These are phyloP conservation scores for Heterotilapia buettikoferi DNA, from an alignment of 2,113 vertebrate species.

Conservation along the genomic window DNA sequence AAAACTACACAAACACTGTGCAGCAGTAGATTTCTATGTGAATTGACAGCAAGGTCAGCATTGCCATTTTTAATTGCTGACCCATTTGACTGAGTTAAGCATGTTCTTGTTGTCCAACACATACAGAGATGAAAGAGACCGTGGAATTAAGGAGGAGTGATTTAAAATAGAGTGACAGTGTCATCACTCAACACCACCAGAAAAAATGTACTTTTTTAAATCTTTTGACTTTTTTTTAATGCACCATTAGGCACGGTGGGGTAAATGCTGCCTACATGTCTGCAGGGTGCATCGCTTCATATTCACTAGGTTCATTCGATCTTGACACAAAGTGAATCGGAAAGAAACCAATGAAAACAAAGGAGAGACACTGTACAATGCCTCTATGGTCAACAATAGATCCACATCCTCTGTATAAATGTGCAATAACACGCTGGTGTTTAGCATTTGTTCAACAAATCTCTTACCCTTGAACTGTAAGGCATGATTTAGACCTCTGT, in stretches of 20 bases:
- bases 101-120: background rate
- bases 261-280: constrained; percentile 7
- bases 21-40: constrained; percentile 9
- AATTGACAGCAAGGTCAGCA: constrained; percentile 50
- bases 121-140: background rate
- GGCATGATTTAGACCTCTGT: background rate
- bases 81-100: constrained; percentile 48
- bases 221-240: background rate
- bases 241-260: background rate
- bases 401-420: background rate
- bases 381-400: background rate
- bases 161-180: background rate
- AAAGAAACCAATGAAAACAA: constrained; percentile 27
- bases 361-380: background rate
- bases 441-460: constrained; percentile 29
- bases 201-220: background rate
- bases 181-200: background rate
- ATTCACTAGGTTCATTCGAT: constrained; percentile 19
- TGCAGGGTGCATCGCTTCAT: constrained; percentile 25
- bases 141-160: background rate
- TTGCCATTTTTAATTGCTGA: constrained; percentile 60
- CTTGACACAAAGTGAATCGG: constrained; percentile 26
- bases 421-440: constrained; percentile 44
- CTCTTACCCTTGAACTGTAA: constrained; percentile 22
- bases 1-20: background rate